These are phyloP conservation scores for Cairina moschata DNA, from an alignment of 2,113 vertebrate genomes.

Conservation along the genomic window DNA sequence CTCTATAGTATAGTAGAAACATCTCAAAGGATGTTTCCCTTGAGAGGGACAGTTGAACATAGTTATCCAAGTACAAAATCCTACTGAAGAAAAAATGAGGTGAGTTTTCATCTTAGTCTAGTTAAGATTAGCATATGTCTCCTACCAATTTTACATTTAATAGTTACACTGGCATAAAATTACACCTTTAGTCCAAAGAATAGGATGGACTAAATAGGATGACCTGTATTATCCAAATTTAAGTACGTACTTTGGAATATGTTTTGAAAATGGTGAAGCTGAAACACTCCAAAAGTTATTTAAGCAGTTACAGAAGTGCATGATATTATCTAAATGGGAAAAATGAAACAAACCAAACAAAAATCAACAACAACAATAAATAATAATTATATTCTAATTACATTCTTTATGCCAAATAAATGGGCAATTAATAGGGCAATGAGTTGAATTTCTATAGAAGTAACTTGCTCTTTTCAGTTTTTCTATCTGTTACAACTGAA, in stretches of 20 bases:
- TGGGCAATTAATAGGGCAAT: too few species aligned
- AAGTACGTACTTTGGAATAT: neutral
- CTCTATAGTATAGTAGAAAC: too few species aligned
- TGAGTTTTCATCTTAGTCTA: neutral
- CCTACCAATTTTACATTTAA: neutral
- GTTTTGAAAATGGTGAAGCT: neutral
- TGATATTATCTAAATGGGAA: neutral
- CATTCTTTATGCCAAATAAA: neutral
- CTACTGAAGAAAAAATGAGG: neutral
- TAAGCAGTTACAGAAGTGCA: neutral
- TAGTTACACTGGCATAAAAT: neutral
- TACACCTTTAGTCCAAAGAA: neutral
- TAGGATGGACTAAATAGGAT: neutral
- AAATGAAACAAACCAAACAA: neutral
- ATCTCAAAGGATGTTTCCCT: neutral
- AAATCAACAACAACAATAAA: too few species aligned
- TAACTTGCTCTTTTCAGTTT: neutral
- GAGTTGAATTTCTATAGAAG: neutral
- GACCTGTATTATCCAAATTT: neutral
- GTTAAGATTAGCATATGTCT: neutral
- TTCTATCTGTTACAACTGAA: neutral
- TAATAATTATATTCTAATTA: too few species aligned
- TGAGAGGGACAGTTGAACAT: neutral
- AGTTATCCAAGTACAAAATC: neutral
- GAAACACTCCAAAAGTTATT: neutral